phyloP scores from a whole-genome alignment of 2,888 invertebrate species.

The Lepidocyrtinus sp. region DNA sequence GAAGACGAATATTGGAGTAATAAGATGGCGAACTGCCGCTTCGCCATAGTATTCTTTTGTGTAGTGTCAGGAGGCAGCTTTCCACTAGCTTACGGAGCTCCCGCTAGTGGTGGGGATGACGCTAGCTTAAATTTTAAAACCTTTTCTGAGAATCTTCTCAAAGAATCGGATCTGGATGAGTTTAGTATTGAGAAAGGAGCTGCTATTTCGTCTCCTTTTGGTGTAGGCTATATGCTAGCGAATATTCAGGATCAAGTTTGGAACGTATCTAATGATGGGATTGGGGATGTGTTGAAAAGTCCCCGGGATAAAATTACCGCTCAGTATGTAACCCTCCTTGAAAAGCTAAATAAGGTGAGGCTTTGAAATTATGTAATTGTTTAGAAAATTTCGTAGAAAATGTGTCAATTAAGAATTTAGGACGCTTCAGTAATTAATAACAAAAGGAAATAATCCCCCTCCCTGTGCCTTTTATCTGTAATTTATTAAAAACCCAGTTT shows the following conservation, averaged over 20 bases:
- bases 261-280: slow-evolving; percentile 59
- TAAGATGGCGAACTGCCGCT: slow-evolving; percentile 48
- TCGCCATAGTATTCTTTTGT: slow-evolving; percentile 28
- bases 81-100: slow-evolving; percentile 28
- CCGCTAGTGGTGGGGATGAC: slow-evolving; percentile 34
- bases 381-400: too few relatives aligned
- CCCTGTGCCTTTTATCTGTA: not conserved
- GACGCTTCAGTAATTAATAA: too few relatives aligned
- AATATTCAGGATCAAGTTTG: slow-evolving; percentile 62
- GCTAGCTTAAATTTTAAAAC: slow-evolving; percentile 47
- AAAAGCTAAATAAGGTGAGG: slow-evolving; percentile 54
- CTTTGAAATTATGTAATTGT: too few relatives aligned
- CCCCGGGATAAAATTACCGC: slow-evolving; percentile 34
- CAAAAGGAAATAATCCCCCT: too few relatives aligned
- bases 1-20: not conserved
- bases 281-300: slow-evolving; percentile 48
- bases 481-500: not conserved
- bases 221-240: slow-evolving; percentile 63
- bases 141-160: slow-evolving; percentile 61
- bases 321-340: slow-evolving; percentile 53
- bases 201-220: slow-evolving; percentile 60
- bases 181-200: slow-evolving; percentile 64
- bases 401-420: too few relatives aligned
- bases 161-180: slow-evolving; percentile 63
- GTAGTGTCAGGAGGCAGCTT: not conserved